phyloP scores from a whole-genome alignment of 1,140 invertebrate species.

The Scaptomyza montana region DNA sequence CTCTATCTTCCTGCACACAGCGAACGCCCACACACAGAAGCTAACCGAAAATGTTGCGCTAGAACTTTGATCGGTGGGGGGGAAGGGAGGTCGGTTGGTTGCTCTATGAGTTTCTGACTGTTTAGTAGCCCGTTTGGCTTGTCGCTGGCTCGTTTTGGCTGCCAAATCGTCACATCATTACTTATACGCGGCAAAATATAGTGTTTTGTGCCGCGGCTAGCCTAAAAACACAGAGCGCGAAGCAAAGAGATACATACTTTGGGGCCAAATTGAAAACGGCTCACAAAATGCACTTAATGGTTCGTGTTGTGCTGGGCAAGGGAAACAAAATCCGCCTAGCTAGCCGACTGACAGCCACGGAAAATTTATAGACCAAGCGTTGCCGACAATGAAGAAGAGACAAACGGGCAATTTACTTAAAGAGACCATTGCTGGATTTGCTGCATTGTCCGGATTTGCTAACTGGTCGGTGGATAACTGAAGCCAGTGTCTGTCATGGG shows the following conservation, averaged over 20 bases:
- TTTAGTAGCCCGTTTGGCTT: constrained; percentile 24
- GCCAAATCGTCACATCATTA: constrained; percentile 81
- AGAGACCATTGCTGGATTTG: constrained; percentile 7
- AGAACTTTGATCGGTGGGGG: background rate
- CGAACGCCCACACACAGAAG: constrained; percentile 12
- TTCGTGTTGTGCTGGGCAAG: constrained; percentile 7
- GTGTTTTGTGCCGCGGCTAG: constrained; percentile 51
- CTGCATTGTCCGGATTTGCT: constrained; percentile 5
- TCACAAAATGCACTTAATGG: constrained; percentile 67
- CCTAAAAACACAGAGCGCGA: constrained; percentile 37
- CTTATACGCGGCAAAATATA: constrained; percentile 76
- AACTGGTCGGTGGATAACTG: background rate
- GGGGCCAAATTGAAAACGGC: constrained; percentile 72
- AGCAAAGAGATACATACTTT: constrained; percentile 2
- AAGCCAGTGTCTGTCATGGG: constrained; percentile 8
- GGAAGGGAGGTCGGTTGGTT: background rate
- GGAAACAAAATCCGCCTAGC: constrained; percentile 25
- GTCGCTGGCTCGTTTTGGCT: constrained; percentile 18
- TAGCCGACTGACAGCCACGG: constrained; percentile 42
- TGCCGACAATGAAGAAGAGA: constrained; percentile 41
- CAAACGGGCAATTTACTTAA: constrained; percentile 70
- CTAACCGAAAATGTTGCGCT: background rate
- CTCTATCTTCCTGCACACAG: constrained; percentile 15
- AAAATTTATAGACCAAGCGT: constrained; percentile 67
- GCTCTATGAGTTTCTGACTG: constrained; percentile 15